Percentiles rank a stretch among this genome's conserved stretches.
phyloP scores from a whole-genome alignment of 2,797 vertebrate species.

The Tokudaia tokunoshimensis region DNA sequence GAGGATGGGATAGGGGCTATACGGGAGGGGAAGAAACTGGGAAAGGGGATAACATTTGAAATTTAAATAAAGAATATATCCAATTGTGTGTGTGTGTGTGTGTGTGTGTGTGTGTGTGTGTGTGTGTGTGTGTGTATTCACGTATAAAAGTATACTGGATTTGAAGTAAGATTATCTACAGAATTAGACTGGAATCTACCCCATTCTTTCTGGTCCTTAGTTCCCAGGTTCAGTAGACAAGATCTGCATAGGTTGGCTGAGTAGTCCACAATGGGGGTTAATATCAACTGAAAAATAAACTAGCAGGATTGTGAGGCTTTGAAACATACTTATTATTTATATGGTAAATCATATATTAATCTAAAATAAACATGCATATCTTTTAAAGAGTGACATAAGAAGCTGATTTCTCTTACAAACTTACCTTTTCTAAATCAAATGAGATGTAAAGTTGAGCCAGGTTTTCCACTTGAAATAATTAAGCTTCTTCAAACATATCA shows the following conservation, averaged over 20 bases:
- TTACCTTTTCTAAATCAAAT: constrained; percentile 22
- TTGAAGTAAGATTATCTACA: not conserved
- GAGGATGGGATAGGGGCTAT: too few relatives aligned
- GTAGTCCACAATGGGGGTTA: not conserved
- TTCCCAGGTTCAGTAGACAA: not conserved
- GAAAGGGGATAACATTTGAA: too few relatives aligned
- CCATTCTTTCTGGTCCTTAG: not conserved
- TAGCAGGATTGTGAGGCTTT: not conserved
- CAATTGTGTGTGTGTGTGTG: too few relatives aligned
- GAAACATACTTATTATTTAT: constrained; percentile 17
- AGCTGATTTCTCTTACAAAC: not conserved
- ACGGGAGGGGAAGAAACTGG: too few relatives aligned
- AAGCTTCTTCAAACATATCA: constrained; percentile 24
- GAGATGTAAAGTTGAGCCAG: not conserved
- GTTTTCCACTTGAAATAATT: constrained; percentile 60
- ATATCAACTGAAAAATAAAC: not conserved
- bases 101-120: too few relatives aligned
- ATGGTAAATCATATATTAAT: not conserved
- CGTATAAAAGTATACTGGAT: not conserved
- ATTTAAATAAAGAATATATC: too few relatives aligned
- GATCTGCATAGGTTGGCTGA: not conserved
- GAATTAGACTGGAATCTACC: not conserved
- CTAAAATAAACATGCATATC: not conserved
- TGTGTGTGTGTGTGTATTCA: not conserved
- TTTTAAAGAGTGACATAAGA: not conserved